A percentile compares a stretch with the other conserved stretches of the same genome.
phyloP scores from a whole-genome alignment of 1,140 invertebrate genomes.

The Araneus ventricosus region DNA sequence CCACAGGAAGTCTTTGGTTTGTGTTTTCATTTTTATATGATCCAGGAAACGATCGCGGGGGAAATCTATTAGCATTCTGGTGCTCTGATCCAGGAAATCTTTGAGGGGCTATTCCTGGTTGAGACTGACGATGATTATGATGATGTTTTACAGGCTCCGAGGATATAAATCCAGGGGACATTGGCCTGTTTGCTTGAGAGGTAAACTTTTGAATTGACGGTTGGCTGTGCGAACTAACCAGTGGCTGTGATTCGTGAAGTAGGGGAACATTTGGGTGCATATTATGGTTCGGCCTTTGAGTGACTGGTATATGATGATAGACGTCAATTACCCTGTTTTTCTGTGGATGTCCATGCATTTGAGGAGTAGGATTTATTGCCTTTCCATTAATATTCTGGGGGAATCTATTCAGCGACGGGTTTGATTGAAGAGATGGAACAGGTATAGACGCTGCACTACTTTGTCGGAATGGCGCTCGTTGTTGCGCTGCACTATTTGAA shows the following conservation, averaged over 20 bases:
- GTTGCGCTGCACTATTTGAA: neutral
- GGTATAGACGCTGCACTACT: constrained; percentile 2
- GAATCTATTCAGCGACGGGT: neutral
- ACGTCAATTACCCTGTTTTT: constrained; percentile 52
- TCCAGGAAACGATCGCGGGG: neutral
- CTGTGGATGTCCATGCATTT: neutral
- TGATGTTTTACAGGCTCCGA: neutral
- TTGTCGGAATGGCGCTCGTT: neutral
- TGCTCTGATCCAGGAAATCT: constrained; percentile 1
- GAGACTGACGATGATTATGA: neutral
- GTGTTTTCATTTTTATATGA: neutral
- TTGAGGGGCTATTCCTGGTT: constrained; percentile 18
- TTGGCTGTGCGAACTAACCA: neutral
- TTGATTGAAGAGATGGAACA: neutral
- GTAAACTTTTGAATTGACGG: neutral
- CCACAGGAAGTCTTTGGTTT: neutral
- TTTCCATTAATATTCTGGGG: neutral
- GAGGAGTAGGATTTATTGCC: neutral
- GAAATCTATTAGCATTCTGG: neutral
- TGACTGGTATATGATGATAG: constrained; percentile 64
- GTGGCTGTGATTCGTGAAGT: neutral
- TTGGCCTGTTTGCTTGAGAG: neutral
- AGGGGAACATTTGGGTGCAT: neutral
- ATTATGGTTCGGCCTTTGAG: neutral
- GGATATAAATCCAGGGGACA: neutral